A percentile compares a stretch with the other conserved stretches of the same genome.
Evolutionary conservation across 2,113 vertebrate species (phyloP).

Genomic region (Elephantulus edwardii): DNA sequence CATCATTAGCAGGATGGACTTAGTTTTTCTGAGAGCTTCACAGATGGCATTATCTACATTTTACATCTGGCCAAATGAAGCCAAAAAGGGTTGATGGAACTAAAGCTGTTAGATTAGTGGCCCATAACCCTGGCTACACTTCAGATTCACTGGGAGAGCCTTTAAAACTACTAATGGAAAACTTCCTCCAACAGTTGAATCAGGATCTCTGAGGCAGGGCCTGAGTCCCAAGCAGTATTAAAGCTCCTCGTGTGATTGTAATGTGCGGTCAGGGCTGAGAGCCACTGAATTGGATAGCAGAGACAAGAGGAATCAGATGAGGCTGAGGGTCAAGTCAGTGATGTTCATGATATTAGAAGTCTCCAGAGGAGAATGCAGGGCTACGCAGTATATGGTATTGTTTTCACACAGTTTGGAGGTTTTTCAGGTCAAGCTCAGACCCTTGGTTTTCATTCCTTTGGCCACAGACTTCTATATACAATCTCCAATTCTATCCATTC

Average conservation of each 20-base stretch:
- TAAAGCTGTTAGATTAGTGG: neutral
- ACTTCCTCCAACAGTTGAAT: neutral
- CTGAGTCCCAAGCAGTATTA: neutral
- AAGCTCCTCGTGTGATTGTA: neutral
- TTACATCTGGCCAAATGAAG: conserved; percentile 31
- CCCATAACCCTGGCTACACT: neutral
- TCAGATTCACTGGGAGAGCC: neutral
- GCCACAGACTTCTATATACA: neutral
- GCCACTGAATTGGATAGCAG: neutral
- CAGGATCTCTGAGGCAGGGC: neutral
- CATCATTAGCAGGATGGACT: neutral
- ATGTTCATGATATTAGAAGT: neutral
- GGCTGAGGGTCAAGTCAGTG: neutral
- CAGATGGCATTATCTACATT: neutral
- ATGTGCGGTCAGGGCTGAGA: neutral
- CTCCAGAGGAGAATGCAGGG: too few relatives aligned
- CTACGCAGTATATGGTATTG: neutral
- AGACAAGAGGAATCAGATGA: neutral
- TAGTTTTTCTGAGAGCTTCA: neutral
- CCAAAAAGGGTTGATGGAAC: neutral
- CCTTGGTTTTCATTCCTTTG: neutral
- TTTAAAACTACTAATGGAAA: neutral
- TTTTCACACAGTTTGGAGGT: neutral
- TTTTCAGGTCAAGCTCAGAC: neutral
- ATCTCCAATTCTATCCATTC: neutral